Evolutionary conservation across 2,113 vertebrate species (phyloP), one percentile per base, ranked within the genome.

Genomic region (Climacteris rufus): DNA sequence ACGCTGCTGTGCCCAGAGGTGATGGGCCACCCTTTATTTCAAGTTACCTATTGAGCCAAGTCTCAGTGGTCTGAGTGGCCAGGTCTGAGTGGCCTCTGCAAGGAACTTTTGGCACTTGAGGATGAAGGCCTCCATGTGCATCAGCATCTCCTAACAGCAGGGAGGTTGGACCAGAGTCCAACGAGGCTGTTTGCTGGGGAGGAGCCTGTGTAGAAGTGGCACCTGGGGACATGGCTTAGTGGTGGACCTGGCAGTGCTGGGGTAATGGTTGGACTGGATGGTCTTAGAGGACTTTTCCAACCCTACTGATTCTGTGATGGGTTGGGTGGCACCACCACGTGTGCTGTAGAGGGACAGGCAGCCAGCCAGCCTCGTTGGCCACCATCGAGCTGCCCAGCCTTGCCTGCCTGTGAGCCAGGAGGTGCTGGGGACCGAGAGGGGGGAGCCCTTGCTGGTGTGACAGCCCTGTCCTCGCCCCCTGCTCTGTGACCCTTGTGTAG

Each of bases 321-420:
- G 8, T 5, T 49, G 76, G 47, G 59, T 61, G 53, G 37, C 57
- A 40, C 37, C 87, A 28, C 50, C 49, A 18, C 20, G 0, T 0
- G 0, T 27, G 61, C 75, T n/a, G 1, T 3, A 6, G n/a, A 3
- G 20, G 60, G 18, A 0, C 37, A 9, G 39, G 25, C 22, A 10
- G 27, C 57, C 83, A 49, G 40, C 40, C 28, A 6, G 47, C 66
- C 37, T 45, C 7, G 3, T 0, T 70, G 89, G 50, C 64, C 83
- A 56, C 76, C 40, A 1, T 2, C 31, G 8, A 10, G 30, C 47
- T 10, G 15, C 60, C 39, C 52, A 39, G 50, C 56, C 37, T 17
- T 7, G 10, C 21, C 22, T 44, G 60, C 72, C 79, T 0, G 1
- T 0, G 7, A n/a, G 77, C 27, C 1, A 4, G 69, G 49, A 44